Percentiles rank a stretch among this genome's conserved stretches.
Evolutionary conservation across 2,888 invertebrate species (phyloP).

Genomic region (Ochropleura plecta): DNA sequence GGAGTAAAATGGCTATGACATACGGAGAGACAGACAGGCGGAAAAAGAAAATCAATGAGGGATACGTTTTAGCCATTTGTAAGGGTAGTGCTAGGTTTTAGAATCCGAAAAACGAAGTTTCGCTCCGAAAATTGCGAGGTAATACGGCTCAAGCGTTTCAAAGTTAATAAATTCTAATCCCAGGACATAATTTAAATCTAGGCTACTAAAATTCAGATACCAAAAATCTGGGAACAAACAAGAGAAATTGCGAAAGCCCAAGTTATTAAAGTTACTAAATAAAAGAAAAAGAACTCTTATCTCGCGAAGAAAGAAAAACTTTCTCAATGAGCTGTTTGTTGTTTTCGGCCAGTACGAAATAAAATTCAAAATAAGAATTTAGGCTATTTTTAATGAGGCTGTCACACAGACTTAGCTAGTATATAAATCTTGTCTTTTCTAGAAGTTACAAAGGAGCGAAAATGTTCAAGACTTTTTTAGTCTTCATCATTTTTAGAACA

Average conservation of each 20-base stretch:
- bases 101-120: neutral
- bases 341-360: slow-evolving; percentile 38
- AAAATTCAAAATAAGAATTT: slow-evolving; percentile 44
- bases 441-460: slow-evolving; percentile 6
- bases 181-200: slow-evolving; percentile 22
- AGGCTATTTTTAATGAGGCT: slow-evolving; percentile 39
- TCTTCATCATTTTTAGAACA: neutral
- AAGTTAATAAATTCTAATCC: slow-evolving; percentile 33
- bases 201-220: slow-evolving; percentile 4
- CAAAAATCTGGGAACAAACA: slow-evolving; percentile 5
- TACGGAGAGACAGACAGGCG: too few relatives aligned
- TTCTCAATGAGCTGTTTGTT: slow-evolving; percentile 47
- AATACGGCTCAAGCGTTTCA: slow-evolving; percentile 14
- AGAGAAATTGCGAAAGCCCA: slow-evolving; percentile 24
- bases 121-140: slow-evolving; percentile 28
- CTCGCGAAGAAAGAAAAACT: slow-evolving; percentile 35
- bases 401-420: slow-evolving; percentile 18
- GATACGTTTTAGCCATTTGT: too few relatives aligned
- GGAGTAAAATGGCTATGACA: too few relatives aligned
- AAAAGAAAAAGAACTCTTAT: slow-evolving; percentile 19
- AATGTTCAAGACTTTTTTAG: neutral
- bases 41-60: too few relatives aligned
- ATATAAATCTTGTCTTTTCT: slow-evolving; percentile 11
- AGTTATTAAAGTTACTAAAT: slow-evolving; percentile 25
- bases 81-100: too few relatives aligned